These are phyloP conservation scores for Chloebia gouldiae DNA, from an alignment of 2,113 vertebrate species.

Conservation along the genomic window DNA sequence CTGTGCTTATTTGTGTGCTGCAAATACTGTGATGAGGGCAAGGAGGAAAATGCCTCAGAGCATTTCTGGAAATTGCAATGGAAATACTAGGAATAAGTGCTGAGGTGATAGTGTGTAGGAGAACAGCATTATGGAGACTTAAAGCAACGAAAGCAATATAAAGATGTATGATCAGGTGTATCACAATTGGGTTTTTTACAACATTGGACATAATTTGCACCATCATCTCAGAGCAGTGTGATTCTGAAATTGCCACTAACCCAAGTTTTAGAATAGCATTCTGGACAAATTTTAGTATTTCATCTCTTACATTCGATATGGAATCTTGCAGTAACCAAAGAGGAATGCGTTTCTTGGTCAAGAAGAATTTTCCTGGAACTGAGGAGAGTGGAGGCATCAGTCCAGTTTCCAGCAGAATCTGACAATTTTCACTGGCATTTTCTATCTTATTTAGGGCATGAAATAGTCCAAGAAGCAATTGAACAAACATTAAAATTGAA, in stretches of 20 bases:
- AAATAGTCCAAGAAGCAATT: conserved; percentile 18
- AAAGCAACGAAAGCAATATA: not conserved
- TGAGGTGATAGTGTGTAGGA: not conserved
- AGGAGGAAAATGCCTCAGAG: not conserved
- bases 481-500: conserved; percentile 39
- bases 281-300: not conserved
- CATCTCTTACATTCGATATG: not conserved
- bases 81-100: not conserved
- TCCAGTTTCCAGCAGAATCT: conserved; percentile 50
- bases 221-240: not conserved
- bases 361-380: conserved; percentile 35
- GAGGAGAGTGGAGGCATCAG: not conserved
- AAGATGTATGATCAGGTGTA: not conserved
- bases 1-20: not conserved
- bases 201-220: not conserved
- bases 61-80: conserved; percentile 24
- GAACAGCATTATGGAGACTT: not conserved
- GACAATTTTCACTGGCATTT: conserved; percentile 24
- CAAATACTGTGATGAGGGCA: not conserved
- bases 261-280: not conserved
- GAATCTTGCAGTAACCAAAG: conserved; percentile 14
- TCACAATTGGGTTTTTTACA: not conserved
- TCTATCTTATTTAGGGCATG: conserved; percentile 23
- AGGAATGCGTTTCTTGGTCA: conserved; percentile 44
- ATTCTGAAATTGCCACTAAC: not conserved